Evolutionary conservation across 2,888 invertebrate genomes (phyloP).

Genomic region (Epirrhoe alternata): DNA sequence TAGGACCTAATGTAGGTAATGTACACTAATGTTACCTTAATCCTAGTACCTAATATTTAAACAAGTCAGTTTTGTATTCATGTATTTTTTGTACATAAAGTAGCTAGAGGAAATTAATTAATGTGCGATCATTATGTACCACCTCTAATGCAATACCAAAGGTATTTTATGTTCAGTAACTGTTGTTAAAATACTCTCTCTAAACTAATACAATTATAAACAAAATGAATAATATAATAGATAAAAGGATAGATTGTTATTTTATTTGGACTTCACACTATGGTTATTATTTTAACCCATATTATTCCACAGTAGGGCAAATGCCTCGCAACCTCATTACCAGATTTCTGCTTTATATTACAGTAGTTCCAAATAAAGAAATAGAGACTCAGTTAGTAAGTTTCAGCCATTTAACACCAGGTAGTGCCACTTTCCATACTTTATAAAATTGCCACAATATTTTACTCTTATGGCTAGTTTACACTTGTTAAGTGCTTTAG

Average conservation of each 20-base stretch:
- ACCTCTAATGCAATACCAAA: conserved; percentile 79
- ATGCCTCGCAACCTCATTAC: no score
- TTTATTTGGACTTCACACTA: conserved; percentile 2
- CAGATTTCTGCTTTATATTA: no score
- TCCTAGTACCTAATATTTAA: conserved; percentile 55
- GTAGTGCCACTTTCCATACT: no score
- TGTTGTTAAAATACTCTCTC: conserved; percentile 79
- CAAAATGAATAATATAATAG: conserved; percentile 54
- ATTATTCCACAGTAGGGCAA: no score
- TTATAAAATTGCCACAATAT: no score
- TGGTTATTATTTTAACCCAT: no score
- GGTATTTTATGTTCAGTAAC: conserved; percentile 80
- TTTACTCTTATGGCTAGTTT: no score
- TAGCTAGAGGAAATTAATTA: conserved; percentile 77
- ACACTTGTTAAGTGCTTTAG: no score
- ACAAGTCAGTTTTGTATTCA: conserved; percentile 69
- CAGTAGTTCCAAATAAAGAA: no score
- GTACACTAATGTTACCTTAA: conserved; percentile 66
- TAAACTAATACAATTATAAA: conserved; percentile 73
- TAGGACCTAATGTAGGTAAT: conserved; percentile 45
- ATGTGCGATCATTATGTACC: conserved; percentile 76
- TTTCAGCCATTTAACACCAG: no score
- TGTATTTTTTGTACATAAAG: conserved; percentile 81
- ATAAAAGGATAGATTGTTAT: conserved; percentile 13
- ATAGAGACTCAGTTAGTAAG: no score